Conservation (phyloP, 2,888 invertebrate genomes). For the Parapristionchus giblindavisi region DNA sequence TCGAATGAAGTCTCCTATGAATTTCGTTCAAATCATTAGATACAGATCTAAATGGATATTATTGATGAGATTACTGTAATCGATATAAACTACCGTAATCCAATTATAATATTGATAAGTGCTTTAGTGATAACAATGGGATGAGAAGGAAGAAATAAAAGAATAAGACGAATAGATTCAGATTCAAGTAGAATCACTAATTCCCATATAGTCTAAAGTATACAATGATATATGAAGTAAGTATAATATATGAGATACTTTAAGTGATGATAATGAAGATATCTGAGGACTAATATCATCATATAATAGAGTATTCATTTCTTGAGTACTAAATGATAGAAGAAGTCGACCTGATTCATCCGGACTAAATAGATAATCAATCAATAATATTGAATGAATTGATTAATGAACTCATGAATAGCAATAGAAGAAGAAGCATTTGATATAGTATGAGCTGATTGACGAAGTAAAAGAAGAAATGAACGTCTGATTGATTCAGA, state of each 20-base stretch:
- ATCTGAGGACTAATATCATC: slow-evolving; percentile 1
- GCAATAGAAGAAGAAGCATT: not conserved
- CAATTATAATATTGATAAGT: not conserved
- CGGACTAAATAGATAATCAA: not conserved
- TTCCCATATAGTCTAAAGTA: slow-evolving; percentile 23
- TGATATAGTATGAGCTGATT: not conserved
- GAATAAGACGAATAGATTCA: slow-evolving; percentile 22
- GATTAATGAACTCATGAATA: not conserved
- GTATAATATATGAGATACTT: not conserved
- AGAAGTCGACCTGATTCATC: slow-evolving; percentile 29
- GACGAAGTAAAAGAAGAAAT: not conserved
- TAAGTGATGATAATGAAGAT: slow-evolving; percentile 21
- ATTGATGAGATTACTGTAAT: not conserved
- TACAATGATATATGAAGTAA: not conserved
- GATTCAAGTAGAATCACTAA: slow-evolving; percentile 27
- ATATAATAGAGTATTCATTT: slow-evolving; percentile 34
- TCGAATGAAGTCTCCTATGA: slow-evolving; percentile 27
- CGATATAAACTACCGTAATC: slow-evolving; percentile 2
- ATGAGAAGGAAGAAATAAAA: slow-evolving; percentile 24
- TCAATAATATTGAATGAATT: not conserved
- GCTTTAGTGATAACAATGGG: slow-evolving; percentile 8
- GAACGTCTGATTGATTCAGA: slow-evolving; percentile 32
- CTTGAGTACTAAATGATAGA: slow-evolving; percentile 28
- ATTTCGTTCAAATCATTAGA: not conserved
- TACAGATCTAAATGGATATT: not conserved